phyloP scores from a whole-genome alignment of 2,888 invertebrate species.

The Clusia tigrina region DNA sequence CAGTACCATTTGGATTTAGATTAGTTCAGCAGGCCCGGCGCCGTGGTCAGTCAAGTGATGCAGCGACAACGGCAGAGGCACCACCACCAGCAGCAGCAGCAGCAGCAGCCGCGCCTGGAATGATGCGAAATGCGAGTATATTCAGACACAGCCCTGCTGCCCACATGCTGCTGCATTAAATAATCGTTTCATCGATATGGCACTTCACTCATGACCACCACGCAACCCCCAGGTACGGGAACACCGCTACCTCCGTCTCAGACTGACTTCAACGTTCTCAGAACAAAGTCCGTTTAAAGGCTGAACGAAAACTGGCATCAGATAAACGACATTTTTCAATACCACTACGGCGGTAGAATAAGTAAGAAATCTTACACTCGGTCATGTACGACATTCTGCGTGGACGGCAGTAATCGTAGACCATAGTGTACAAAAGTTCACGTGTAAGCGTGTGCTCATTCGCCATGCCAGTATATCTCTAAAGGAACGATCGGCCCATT shows the following conservation, averaged over 20 bases:
- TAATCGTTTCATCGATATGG: not conserved
- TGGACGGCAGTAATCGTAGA: no score
- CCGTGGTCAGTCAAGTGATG: not conserved
- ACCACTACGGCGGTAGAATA: no score
- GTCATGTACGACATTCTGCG: no score
- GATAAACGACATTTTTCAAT: no score
- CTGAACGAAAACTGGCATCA: not conserved
- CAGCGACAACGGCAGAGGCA: not conserved
- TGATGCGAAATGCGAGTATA: no score
- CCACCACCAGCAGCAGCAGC: not conserved
- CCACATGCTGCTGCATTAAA: not conserved
- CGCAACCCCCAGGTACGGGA: not conserved
- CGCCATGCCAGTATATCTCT: no score
- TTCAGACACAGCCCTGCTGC: not conserved
- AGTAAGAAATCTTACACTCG: no score
- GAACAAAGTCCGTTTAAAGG: not conserved
- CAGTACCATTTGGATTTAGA: constrained; percentile 6
- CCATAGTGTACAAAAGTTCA: no score
- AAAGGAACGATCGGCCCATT: no score
- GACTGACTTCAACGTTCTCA: not conserved
- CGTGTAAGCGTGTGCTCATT: no score
- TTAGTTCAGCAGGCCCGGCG: not conserved
- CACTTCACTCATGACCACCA: not conserved
- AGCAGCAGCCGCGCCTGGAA: no score
- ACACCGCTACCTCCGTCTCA: no score